Evolutionary conservation across 2,797 vertebrate genomes (phyloP).

Genomic region (Hozukius guyotensis): DNA sequence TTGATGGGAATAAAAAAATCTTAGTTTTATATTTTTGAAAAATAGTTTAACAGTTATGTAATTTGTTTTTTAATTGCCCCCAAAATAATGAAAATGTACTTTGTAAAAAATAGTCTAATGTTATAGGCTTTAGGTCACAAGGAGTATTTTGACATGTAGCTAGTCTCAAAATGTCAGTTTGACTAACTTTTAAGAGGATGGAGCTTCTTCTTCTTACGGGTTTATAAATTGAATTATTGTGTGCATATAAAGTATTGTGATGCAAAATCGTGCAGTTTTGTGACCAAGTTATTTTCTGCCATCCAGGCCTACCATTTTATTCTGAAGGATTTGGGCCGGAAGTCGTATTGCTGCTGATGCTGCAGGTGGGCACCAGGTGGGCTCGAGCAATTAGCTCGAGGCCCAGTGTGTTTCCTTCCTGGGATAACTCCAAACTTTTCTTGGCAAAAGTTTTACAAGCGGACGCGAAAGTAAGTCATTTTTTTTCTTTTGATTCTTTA

Average conservation of each 20-base stretch:
- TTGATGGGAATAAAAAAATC: too few species aligned
- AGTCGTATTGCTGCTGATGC: not conserved
- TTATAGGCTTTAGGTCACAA: not conserved
- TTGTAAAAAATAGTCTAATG: too few species aligned
- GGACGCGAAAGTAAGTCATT: not conserved
- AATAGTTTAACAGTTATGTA: too few species aligned
- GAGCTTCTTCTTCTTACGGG: too few species aligned
- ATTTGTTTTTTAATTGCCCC: too few species aligned
- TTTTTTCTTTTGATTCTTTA: not conserved
- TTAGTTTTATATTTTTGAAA: too few species aligned
- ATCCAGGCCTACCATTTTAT: not conserved
- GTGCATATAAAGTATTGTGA: not conserved
- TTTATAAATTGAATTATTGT: not conserved
- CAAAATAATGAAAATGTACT: not conserved
- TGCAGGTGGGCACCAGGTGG: not conserved
- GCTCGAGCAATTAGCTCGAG: not conserved
- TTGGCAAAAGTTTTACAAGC: not conserved
- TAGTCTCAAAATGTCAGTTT: not conserved
- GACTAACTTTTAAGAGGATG: not conserved
- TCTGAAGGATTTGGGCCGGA: slow-evolving; percentile 9
- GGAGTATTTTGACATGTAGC: not conserved
- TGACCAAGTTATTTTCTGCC: not conserved
- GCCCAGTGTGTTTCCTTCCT: not conserved
- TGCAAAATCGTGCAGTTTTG: not conserved
- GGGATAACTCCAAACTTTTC: too few species aligned